These are phyloP conservation scores for Triplophysa tibetana DNA, from an alignment of 2,113 vertebrate species.

Conservation along the genomic window DNA sequence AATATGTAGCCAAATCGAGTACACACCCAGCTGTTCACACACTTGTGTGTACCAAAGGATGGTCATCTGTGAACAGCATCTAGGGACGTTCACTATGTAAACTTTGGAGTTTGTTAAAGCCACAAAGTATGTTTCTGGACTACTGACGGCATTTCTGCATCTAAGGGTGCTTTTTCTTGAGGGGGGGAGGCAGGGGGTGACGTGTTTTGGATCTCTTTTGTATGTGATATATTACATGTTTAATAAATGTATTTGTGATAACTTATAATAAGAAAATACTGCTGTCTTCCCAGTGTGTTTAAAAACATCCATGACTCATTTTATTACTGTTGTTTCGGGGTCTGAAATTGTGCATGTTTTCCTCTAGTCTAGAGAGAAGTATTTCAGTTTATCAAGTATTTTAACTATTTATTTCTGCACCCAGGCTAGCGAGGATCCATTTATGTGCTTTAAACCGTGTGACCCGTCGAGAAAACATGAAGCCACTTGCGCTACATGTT, in stretches of 20 bases:
- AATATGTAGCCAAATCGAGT: constrained; percentile 33
- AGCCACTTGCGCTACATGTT: constrained; percentile 51
- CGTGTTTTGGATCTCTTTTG: constrained; percentile 4
- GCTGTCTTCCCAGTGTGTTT: background rate
- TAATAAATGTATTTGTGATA: constrained; percentile 38
- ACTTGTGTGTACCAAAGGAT: constrained; percentile 61
- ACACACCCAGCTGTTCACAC: constrained; percentile 65
- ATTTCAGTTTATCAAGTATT: constrained; percentile 32
- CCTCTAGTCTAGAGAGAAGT: background rate
- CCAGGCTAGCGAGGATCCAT: constrained; percentile 39
- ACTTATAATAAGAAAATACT: constrained; percentile 24
- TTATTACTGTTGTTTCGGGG: constrained; percentile 4
- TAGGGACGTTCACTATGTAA: constrained; percentile 17
- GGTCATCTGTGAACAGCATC: constrained; percentile 26
- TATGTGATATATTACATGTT: constrained; percentile 31
- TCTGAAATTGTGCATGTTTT: background rate
- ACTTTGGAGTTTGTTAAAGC: constrained; percentile 44
- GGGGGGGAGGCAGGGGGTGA: too few species aligned
- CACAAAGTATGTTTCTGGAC: background rate
- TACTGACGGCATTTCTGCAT: background rate
- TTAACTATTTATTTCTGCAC: constrained; percentile 42
- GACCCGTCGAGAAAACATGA: constrained; percentile 61
- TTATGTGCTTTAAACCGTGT: constrained; percentile 59
- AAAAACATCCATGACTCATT: background rate
- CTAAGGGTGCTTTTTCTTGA: background rate